These are phyloP conservation scores for Steatocranus sp. DNA, from an alignment of 2,797 vertebrate species.

Conservation along the genomic window DNA sequence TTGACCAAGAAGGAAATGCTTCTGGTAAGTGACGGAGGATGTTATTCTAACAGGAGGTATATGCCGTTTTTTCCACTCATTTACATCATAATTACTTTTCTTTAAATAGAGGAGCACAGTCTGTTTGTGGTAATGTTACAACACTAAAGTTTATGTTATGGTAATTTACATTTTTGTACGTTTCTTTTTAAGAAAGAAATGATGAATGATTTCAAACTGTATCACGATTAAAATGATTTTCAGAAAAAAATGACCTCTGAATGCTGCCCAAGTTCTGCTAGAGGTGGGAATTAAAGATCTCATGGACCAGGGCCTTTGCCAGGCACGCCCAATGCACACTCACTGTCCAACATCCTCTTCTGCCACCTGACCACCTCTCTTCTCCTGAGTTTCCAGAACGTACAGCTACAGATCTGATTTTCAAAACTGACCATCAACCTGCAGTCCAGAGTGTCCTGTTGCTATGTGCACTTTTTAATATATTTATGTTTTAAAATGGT, in stretches of 20 bases:
- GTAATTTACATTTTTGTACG: neutral
- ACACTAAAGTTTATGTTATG: neutral
- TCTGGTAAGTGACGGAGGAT: neutral
- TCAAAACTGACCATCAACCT: neutral
- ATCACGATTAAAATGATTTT: neutral
- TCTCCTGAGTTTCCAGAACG: neutral
- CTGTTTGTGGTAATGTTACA: neutral
- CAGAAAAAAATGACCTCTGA: neutral
- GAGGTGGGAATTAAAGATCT: neutral
- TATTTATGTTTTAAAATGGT: neutral
- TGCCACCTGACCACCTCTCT: neutral
- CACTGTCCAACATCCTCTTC: neutral
- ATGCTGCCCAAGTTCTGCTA: neutral
- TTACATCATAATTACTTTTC: neutral
- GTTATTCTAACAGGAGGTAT: neutral
- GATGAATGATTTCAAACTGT: neutral
- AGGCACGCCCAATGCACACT: neutral
- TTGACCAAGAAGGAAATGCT: neutral
- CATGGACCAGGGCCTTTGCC: neutral
- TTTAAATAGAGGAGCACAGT: neutral
- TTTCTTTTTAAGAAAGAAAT: neutral
- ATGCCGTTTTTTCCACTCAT: neutral
- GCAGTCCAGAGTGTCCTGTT: neutral
- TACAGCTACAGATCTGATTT: neutral
- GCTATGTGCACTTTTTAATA: neutral